Base-by-base conservation (phyloP, 2,113 vertebrate genomes). In the Hypanus sabinus region DNA sequence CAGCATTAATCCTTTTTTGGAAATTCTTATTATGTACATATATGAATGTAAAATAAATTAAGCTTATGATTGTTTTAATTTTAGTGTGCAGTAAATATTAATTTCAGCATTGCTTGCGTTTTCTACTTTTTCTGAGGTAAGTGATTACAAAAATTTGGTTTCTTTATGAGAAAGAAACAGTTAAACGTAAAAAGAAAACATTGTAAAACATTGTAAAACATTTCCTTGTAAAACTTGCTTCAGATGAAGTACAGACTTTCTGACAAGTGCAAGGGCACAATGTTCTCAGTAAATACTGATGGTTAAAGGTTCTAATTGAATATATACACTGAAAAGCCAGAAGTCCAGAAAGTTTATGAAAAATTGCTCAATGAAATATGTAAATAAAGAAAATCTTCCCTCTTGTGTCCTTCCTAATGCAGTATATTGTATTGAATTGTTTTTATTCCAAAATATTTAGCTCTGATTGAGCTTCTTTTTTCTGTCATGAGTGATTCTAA, bases 261-360 rank as follows among this genome's bases (percentile, higher is more conserved):
- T 90, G 85, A 90, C 85, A 90, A 90, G 60, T 88, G 83, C 85
- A 65, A 90, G 85, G 60, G 85, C 85, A 65, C 27, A 90, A 90
- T 90, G 85, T 68, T 65, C 60, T 65, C 85, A 65, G 85, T 90
- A 90, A 68, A 90, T 36, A 33, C 60, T 65, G 60, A 30, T 65
- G 83, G 83, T 62, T 60, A 87, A 4, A 60, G 55, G 30, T 88
- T 88, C 30, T 62, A 62, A 33, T 65, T 65, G 85, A 33, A 90
- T 65, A 65, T 90, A 90, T 36, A 90, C 16, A 7, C 33, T 90
- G 60, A 33, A 65, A 33, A 60, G 60, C 57, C 30, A 68, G 60
- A 62, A 30, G 30, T 65, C 76, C 76, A 79, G 76, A n/a, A 79
- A 79, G 65, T 65, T 65, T 90, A 90, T 65, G n/a, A 90, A 90